phyloP scores from a whole-genome alignment of 1,140 invertebrate species.

The Drosophila watanabei region DNA sequence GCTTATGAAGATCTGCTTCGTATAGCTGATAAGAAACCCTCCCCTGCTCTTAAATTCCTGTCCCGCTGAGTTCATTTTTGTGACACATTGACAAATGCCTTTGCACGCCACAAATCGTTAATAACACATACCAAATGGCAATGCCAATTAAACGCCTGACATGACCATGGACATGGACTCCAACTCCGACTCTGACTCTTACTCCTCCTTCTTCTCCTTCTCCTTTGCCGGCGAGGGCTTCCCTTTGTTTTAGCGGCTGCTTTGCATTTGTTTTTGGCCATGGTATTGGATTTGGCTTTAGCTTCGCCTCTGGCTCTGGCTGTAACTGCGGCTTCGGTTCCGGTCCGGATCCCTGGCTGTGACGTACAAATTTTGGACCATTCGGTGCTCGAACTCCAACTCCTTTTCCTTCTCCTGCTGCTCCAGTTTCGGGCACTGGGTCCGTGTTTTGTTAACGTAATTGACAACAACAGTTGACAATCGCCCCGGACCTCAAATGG shows the following conservation, averaged over 20 bases:
- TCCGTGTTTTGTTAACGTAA: constrained; percentile 79
- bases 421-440: constrained; percentile 38
- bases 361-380: constrained; percentile 68
- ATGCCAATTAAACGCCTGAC: constrained; percentile 74
- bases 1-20: neutral
- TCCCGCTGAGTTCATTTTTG: constrained; percentile 63
- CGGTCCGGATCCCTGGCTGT: constrained; percentile 45
- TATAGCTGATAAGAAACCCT: neutral
- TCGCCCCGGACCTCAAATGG: constrained; percentile 58
- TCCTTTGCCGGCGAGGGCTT: constrained; percentile 14
- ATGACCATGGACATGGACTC: constrained; percentile 40
- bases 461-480: constrained; percentile 81
- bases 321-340: constrained; percentile 29
- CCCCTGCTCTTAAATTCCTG: constrained; percentile 4
- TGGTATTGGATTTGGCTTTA: constrained; percentile 23
- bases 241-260: constrained; percentile 66
- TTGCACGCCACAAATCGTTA: constrained; percentile 78
- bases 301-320: neutral
- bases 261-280: constrained; percentile 71
- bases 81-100: constrained; percentile 79
- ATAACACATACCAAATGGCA: constrained; percentile 67
- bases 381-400: constrained; percentile 9
- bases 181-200: constrained; percentile 1
- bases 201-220: neutral
- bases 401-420: constrained; percentile 11